phyloP scores from a whole-genome alignment of 2,113 vertebrate genomes.

The Cyprinus carpio region DNA sequence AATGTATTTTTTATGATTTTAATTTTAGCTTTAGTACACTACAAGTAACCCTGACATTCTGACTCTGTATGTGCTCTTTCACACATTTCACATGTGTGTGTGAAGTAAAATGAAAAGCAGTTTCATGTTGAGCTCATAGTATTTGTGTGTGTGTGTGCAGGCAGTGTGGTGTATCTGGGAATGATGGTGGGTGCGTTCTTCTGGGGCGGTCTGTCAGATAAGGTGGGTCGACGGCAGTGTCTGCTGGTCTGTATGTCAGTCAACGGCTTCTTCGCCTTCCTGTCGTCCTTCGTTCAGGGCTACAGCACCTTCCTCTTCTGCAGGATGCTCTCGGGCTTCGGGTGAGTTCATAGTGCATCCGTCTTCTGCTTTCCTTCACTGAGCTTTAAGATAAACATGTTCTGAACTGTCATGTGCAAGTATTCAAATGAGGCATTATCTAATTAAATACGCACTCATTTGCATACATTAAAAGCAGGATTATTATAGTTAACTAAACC shows the following conservation, averaged over 20 bases:
- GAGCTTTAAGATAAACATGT: neutral
- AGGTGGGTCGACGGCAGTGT: slow-evolving; percentile 89
- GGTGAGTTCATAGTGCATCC: slow-evolving; percentile 79
- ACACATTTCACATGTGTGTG: too few relatives aligned
- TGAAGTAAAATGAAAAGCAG: neutral
- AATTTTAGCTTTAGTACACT: too few relatives aligned
- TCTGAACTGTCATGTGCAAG: neutral
- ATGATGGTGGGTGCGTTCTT: slow-evolving; percentile 99
- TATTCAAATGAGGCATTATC: neutral
- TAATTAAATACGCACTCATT: neutral
- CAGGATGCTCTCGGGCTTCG: slow-evolving; percentile 95
- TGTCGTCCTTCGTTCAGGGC: slow-evolving; percentile 97
- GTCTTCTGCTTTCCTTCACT: neutral
- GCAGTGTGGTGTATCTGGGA: slow-evolving; percentile 96
- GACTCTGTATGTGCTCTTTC: too few relatives aligned
- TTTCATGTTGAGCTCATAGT: neutral
- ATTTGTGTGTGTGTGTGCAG: slow-evolving; percentile 64
- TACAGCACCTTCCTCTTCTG: slow-evolving; percentile 97
- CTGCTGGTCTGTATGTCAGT: slow-evolving; percentile 96
- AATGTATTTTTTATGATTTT: too few relatives aligned
- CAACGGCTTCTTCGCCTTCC: slow-evolving; percentile 99
- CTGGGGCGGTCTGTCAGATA: slow-evolving; percentile 97
- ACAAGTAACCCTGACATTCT: too few relatives aligned
- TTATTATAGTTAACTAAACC: too few relatives aligned
- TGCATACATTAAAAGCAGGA: neutral